Conservation (phyloP, 2,797 vertebrate species). For the Notolepis coatsorum region DNA sequence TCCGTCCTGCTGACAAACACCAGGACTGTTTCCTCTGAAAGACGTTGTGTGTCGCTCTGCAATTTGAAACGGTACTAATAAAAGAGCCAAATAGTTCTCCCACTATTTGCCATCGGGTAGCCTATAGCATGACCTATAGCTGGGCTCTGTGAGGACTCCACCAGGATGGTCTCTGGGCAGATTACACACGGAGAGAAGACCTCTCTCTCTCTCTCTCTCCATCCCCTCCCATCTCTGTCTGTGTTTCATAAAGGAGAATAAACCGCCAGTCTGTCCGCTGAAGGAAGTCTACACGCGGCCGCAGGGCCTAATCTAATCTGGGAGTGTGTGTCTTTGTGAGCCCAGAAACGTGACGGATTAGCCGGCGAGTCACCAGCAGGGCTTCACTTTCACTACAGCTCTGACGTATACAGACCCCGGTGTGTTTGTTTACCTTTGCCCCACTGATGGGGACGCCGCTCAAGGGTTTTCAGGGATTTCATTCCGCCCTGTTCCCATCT, state of each 20-base stretch:
- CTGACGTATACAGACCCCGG: conserved; percentile 2
- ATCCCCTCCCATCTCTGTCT: conserved; percentile 73
- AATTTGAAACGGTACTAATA: too few relatives aligned
- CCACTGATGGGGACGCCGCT: neutral
- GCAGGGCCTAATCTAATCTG: conserved; percentile 45
- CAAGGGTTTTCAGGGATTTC: too few relatives aligned
- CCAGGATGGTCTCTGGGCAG: conserved; percentile 75
- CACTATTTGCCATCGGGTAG: conserved; percentile 24
- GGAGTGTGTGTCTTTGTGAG: neutral
- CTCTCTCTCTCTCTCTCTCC: conserved; percentile 51
- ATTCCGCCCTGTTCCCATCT: too few relatives aligned
- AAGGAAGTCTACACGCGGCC: conserved; percentile 32
- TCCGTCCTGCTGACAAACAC: too few relatives aligned
- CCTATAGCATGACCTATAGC: conserved; percentile 25
- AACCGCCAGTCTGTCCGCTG: conserved; percentile 50
- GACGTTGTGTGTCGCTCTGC: too few relatives aligned
- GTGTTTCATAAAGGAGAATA: conserved; percentile 58
- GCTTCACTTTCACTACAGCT: conserved; percentile 7
- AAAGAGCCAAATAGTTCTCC: neutral
- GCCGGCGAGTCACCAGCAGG: conserved; percentile 1
- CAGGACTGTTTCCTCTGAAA: too few relatives aligned
- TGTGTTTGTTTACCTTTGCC: neutral
- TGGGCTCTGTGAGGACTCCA: conserved; percentile 38
- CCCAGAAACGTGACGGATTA: conserved; percentile 22
- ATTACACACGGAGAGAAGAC: conserved; percentile 45